phyloP scores from a whole-genome alignment of 2,888 invertebrate genomes.

The Cheilosia pagana region DNA sequence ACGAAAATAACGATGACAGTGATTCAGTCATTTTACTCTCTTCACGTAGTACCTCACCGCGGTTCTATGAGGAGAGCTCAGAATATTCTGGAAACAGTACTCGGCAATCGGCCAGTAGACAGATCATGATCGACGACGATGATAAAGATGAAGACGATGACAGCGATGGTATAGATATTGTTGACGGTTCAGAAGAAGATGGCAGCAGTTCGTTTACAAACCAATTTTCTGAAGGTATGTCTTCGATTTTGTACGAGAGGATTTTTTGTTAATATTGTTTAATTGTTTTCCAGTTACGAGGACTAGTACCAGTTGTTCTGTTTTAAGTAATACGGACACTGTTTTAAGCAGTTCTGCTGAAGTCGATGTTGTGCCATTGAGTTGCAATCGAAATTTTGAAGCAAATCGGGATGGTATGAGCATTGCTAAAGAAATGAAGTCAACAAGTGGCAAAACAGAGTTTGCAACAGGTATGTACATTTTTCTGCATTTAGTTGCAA shows the following conservation, averaged over 20 bases:
- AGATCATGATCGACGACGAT: conserved; percentile 49
- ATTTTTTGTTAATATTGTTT: not conserved
- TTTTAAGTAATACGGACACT: conserved; percentile 38
- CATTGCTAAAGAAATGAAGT: not conserved
- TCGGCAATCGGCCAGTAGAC: conserved; percentile 15
- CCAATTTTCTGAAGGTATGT: conserved; percentile 50
- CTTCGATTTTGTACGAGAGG: not conserved
- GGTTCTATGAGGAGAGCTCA: conserved; percentile 13
- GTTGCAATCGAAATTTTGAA: not conserved
- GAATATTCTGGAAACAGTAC: conserved; percentile 6
- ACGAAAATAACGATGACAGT: conserved; percentile 46
- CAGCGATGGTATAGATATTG: conserved; percentile 39
- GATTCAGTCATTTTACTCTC: conserved; percentile 68
- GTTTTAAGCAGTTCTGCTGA: conserved; percentile 13
- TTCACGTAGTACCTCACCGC: conserved; percentile 49
- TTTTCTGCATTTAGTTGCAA: not conserved
- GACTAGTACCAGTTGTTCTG: conserved; percentile 54
- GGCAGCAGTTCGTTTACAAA: conserved; percentile 31
- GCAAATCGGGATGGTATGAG: conserved; percentile 9
- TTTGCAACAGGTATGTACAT: not conserved
- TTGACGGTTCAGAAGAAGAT: conserved; percentile 38
- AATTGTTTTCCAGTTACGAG: conserved; percentile 23
- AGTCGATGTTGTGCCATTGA: conserved; percentile 6
- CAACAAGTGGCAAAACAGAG: not conserved
- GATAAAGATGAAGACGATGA: conserved; percentile 18